phyloP scores from a whole-genome alignment of 2,113 vertebrate species.

The Corydoras maculifer region DNA sequence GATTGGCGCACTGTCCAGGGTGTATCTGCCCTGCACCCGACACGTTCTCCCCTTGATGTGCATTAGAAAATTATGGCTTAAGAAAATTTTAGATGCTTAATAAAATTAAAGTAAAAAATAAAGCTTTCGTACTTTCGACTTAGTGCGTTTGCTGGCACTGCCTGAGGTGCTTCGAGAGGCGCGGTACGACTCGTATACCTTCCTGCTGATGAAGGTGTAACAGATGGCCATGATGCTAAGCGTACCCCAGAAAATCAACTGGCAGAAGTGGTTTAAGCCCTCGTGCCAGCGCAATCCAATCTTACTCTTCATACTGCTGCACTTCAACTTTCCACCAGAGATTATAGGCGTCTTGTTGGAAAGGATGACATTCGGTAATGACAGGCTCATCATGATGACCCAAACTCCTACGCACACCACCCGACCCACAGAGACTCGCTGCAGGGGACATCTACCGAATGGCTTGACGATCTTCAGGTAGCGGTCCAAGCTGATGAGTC shows the following conservation, averaged over 20 bases:
- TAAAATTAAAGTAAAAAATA: no score
- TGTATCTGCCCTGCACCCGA: no score
- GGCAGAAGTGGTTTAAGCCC: constrained; percentile 53
- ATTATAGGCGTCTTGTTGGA: not conserved
- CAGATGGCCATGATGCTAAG: constrained; percentile 62
- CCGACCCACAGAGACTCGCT: constrained; percentile 54
- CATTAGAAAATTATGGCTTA: no score
- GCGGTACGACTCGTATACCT: constrained; percentile 67
- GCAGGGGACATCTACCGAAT: constrained; percentile 55
- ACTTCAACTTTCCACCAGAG: constrained; percentile 47
- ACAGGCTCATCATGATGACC: constrained; percentile 58
- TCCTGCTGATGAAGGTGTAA: constrained; percentile 70
- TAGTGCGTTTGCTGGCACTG: constrained; percentile 45
- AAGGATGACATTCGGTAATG: constrained; percentile 64
- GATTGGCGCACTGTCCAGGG: no score
- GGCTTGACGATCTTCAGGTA: constrained; percentile 70
- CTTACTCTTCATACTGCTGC: constrained; percentile 59
- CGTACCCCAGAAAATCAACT: constrained; percentile 68
- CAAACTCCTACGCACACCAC: constrained; percentile 54
- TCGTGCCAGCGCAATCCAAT: constrained; percentile 63
- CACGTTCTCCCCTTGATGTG: no score
- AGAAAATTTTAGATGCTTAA: no score
- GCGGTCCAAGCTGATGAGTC: constrained; percentile 71
- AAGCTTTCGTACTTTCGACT: constrained; percentile 49
- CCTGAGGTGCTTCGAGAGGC: constrained; percentile 57